Percentiles rank a stretch among this genome's conserved stretches.
These are phyloP conservation scores for Arvicanthis niloticus DNA, from an alignment of 2,113 vertebrate genomes.

Conservation along the genomic window DNA sequence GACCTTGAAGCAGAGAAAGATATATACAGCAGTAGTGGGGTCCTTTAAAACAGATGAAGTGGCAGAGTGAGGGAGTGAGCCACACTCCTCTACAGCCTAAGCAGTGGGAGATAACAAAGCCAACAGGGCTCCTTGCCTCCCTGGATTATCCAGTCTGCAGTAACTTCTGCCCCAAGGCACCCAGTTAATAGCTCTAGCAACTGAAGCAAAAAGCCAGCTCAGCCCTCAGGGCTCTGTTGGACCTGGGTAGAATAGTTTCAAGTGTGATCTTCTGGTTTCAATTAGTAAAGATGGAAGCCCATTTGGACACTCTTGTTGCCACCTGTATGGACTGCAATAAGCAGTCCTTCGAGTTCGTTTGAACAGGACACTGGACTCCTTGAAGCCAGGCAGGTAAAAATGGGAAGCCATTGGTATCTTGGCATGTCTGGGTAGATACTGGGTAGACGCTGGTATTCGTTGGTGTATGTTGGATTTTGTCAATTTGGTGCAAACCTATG, in stretches of 20 bases:
- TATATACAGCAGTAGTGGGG: not conserved
- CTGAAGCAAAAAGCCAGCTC: not conserved
- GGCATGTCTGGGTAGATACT: not conserved
- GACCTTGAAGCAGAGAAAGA: not conserved
- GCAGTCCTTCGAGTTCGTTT: not conserved
- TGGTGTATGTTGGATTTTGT: not conserved
- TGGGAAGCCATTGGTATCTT: not conserved
- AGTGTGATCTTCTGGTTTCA: not conserved
- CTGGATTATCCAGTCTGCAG: not conserved
- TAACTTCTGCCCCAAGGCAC: not conserved
- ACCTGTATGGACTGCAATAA: not conserved
- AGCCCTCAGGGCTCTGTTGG: not conserved
- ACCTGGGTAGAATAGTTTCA: not conserved
- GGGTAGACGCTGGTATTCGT: not conserved
- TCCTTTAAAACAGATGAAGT: not conserved
- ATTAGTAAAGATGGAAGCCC: not conserved
- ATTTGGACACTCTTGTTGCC: not conserved
- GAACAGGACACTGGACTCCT: not conserved
- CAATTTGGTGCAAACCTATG: not conserved
- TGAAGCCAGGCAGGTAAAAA: not conserved
- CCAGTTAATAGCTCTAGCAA: not conserved
- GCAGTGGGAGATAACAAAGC: no score
- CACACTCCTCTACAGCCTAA: not conserved
- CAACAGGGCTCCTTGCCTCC: not conserved
- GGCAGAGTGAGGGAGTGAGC: not conserved